Evolutionary conservation across 2,888 invertebrate species (phyloP), one percentile per base, ranked within the genome.

Genomic region (Drosophila limbata): DNA sequence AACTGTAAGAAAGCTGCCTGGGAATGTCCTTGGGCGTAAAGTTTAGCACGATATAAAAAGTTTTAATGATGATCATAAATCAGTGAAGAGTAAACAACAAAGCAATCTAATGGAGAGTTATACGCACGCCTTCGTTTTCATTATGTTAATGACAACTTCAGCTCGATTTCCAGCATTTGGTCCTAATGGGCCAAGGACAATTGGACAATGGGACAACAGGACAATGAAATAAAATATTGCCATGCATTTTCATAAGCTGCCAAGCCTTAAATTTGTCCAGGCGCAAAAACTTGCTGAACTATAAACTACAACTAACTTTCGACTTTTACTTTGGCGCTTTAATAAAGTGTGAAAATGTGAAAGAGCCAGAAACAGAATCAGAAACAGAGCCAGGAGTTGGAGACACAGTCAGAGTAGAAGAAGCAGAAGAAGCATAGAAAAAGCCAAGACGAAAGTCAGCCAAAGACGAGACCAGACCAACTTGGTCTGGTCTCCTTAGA

Each of bases 311-410:
- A 81, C 69, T 68, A 85, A 82, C 69, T 83, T 86, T 77, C 71
- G 84, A 81, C 89, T 83, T 80, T 83, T 77, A 83, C 81, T 88
- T 88, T 77, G 65, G 70, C 55, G 77, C 89, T 89, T 89, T 87
- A 89, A 89, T 89, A 84, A 89, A 84, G 83, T 89, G 83, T 87
- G 83, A 84, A 82, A 84, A 89, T 89, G 82, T 72, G 68, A 52
- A 81, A 74, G 39, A 48, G 51, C 17, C n/a, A 35, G 44, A 28
- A 40, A 33, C 42, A 28, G 45, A 15, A 39, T 28, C 31, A 50
- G 51, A 44, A 51, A 51, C 44, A 21, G 42, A 35, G 31, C 5
- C 31, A 11, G n/a, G n/a, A 31, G 6, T 13, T 17, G 31, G 8
- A 31, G 28, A 9, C 15, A 28, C 4, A 13, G 35, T 19, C 0